Evolutionary conservation across 2,113 vertebrate species (phyloP), one percentile per base, ranked within the genome.

Genomic region (Hemiprocne comata): DNA sequence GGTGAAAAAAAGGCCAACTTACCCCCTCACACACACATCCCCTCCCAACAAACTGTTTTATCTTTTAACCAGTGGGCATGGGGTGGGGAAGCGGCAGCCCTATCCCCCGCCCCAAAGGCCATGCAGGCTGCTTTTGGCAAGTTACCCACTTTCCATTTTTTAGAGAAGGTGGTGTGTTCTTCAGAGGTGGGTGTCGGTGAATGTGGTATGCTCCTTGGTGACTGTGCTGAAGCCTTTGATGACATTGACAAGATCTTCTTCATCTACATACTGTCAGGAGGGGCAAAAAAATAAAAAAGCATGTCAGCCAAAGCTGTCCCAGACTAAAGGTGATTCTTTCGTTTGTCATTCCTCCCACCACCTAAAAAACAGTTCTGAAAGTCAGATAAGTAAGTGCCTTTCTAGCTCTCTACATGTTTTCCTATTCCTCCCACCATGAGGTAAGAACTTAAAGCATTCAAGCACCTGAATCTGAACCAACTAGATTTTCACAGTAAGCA

Each of bases 181-280:
- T 93, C 67, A 96, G 55, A 97, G 97, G 70, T 99, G 99, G 70
- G 99, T 99, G 94, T 99, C 99, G 0, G 98, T 99, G 97, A 99
- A 99, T 14, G 98, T 97, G 64, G 99, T 98, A 62, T 98, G 99
- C 71, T 99, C 99, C 93, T 99, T 99, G 65, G 98, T 99, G 83
- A 98, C 98, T 0, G 99, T 99, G 95, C 98, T 99, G 97, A 99
- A 98, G 72, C 98, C 98, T 96, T 99, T 99, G 93, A 99, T 98
- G 85, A 98, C 97, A 17, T 98, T 99, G 88, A 98, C 98, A 84
- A 99, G 97, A 79, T 99, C 99, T 7, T 99, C 99, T 90, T 99
- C 99, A 67, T 99, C 99, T 80, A 97, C 97, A 25, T 98, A 99
- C 99, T 99, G 98, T 72, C 97, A 97, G 67, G 79, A 74, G 91